Evolutionary conservation across 1,140 invertebrate species (phyloP).

Genomic region (Apis florea): DNA sequence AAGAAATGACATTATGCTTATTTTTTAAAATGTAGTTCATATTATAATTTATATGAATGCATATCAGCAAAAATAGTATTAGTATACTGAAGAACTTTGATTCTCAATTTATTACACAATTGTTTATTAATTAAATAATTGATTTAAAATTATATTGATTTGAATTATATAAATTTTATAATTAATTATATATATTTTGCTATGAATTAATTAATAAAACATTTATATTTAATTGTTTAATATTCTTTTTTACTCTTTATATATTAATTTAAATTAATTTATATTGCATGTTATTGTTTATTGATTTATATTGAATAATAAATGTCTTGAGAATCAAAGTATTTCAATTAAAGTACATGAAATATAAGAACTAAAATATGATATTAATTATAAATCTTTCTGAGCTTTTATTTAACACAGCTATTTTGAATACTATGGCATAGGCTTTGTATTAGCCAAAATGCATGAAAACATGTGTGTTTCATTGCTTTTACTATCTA

Average conservation of each 20-base stretch:
- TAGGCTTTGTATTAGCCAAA: slow-evolving; percentile 48
- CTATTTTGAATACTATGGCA: slow-evolving; percentile 54
- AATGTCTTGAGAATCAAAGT: slow-evolving; percentile 5
- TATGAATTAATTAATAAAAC: neutral
- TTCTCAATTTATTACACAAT: slow-evolving; percentile 3
- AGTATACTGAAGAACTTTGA: neutral
- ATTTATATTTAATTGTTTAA: neutral
- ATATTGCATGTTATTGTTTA: neutral
- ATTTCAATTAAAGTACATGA: slow-evolving; percentile 29
- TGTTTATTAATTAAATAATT: too few relatives aligned
- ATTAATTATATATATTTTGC: neutral
- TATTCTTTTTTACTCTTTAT: neutral
- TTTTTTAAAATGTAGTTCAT: slow-evolving; percentile 15
- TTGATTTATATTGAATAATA: neutral
- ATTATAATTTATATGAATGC: slow-evolving; percentile 17
- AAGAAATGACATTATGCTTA: slow-evolving; percentile 25
- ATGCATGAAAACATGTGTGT: slow-evolving; percentile 50
- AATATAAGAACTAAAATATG: slow-evolving; percentile 42
- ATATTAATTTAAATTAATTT: neutral
- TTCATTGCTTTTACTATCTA: neutral
- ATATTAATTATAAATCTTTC: slow-evolving; percentile 48
- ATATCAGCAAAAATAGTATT: slow-evolving; percentile 18
- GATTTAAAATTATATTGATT: slow-evolving; percentile 6
- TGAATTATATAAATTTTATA: neutral
- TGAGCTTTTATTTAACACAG: slow-evolving; percentile 45